Base-by-base conservation (phyloP, 2,888 invertebrate species). In the Marasmarcha lunaedactyla region DNA sequence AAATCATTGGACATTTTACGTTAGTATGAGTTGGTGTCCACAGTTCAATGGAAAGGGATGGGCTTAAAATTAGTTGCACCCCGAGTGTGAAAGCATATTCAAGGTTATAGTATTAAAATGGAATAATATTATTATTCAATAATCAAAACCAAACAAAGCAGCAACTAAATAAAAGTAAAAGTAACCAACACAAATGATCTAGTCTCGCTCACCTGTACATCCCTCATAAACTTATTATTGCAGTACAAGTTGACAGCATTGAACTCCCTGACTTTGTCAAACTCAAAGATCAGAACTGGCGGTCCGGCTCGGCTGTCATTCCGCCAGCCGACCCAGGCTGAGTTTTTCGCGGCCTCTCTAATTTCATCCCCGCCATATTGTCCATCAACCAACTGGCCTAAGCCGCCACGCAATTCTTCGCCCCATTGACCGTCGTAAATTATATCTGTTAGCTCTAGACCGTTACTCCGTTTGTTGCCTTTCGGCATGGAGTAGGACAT, bases 281-380 rank as follows among this genome's bases (percentile, higher is more conserved):
- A 96, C 68, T 94, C 93, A 78, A 92, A 91, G 42, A 85, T 86
- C 50, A 92, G 84, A 52, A 89, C 88, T 0, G 91, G 86, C 0
- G 90, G 88, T 20, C 81, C 76, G 2, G 89, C 78, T 5, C 60
- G 51, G 1, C 90, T 88, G 61, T 93, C 92, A 67, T 93, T 93
- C 57, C 89, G 87, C 96, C 96, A 96, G 1, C 95, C 96, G 20
- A 96, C 90, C 96, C 95, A 96, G 38, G 94, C 92, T 56, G 92
- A 70, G 40, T 53, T 62, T 48, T 69, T 91, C 14, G 88, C 87
- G 9, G 81, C 83, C 46, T 81, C 78, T 71, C 90, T 68, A 87
- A 81, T 79, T 52, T 81, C 81, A 50, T 92, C 91, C 1, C 90
- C 90, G 0, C 93, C 94, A 47, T 87, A 87, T 54, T 88, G 87